Conservation (phyloP, 2,113 vertebrate species). For the Corythaeola cristata region DNA sequence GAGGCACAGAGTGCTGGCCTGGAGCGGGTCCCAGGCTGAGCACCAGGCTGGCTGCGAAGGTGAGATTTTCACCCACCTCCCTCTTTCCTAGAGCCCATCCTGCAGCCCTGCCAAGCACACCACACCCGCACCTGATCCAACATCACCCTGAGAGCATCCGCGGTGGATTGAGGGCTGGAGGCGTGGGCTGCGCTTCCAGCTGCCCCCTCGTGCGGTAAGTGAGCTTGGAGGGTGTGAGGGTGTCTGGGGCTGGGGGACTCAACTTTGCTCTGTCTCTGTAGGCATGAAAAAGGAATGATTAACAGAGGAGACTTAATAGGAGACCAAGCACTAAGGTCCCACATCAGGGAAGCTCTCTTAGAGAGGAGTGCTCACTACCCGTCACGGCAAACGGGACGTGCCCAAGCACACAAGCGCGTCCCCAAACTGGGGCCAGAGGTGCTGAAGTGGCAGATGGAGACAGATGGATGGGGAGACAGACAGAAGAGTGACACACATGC, state of each 20-base stretch:
- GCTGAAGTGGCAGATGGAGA: background rate
- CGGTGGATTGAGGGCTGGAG: background rate
- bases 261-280: background rate
- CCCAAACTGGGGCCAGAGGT: background rate
- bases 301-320: background rate
- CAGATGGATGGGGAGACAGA: background rate
- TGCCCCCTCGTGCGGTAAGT: accelerated
- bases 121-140: background rate
- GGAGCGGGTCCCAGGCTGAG: background rate
- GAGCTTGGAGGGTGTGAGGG: background rate
- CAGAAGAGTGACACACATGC: constrained; percentile 2
- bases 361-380: background rate
- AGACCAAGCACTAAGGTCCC: background rate
- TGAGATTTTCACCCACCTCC: background rate
- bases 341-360: background rate
- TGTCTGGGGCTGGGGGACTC: background rate
- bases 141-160: background rate
- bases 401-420: background rate
- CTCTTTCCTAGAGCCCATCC: background rate
- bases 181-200: background rate
- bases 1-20: background rate
- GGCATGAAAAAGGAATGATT: background rate
- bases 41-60: background rate
- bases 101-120: background rate
- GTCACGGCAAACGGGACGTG: accelerated